Evolutionary conservation across 2,888 invertebrate genomes (phyloP).

Genomic region (Standfussiana lucernea): DNA sequence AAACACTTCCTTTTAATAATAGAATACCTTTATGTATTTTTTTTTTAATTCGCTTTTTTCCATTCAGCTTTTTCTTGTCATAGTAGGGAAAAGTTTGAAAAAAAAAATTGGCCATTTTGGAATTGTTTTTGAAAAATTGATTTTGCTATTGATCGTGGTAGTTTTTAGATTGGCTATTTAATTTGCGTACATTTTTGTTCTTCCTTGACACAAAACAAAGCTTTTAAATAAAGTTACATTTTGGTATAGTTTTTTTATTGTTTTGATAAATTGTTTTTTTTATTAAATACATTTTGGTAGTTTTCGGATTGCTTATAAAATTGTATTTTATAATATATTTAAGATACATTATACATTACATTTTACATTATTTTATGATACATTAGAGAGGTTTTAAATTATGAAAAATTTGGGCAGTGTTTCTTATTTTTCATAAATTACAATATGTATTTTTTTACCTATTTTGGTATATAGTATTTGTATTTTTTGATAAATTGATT

Average conservation of each 20-base stretch:
- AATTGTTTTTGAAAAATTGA: background rate
- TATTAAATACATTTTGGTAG: background rate
- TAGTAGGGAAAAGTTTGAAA: background rate
- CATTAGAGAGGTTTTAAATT: too few species aligned
- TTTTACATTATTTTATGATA: too few species aligned
- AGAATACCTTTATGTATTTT: background rate
- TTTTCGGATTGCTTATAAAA: background rate
- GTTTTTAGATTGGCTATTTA: background rate
- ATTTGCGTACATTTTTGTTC: background rate
- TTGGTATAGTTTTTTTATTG: background rate
- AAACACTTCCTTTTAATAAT: background rate
- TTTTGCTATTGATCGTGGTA: background rate
- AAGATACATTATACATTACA: too few species aligned
- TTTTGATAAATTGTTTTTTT: background rate
- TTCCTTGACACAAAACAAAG: background rate
- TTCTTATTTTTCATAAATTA: too few species aligned
- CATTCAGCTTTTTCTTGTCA: background rate
- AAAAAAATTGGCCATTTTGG: background rate
- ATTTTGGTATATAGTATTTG: too few species aligned
- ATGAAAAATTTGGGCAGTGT: too few species aligned
- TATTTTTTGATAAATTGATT: too few species aligned
- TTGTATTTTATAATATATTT: too few species aligned
- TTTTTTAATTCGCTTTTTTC: background rate
- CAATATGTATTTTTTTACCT: too few species aligned
- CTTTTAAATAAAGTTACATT: background rate